Conservation (phyloP, 1,140 invertebrate species). For the Drosophila punjabiensis region DNA sequence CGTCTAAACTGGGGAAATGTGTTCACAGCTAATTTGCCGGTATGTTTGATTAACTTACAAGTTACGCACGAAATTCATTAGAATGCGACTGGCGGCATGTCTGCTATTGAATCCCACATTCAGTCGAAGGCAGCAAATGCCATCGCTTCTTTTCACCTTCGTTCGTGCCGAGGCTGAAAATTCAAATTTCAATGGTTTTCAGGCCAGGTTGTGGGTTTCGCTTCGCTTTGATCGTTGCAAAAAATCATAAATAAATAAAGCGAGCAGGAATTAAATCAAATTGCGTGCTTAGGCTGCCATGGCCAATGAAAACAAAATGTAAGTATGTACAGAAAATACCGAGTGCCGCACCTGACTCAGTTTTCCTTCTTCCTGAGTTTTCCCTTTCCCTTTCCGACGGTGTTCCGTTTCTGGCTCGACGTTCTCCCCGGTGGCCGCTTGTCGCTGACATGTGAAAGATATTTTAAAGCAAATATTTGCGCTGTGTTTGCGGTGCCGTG, state of each 20-base stretch:
- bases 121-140: conserved; percentile 1
- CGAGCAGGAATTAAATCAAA: conserved; percentile 68
- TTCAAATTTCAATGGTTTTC: conserved; percentile 46
- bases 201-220: conserved; percentile 33
- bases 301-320: conserved; percentile 17
- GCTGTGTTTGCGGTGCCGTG: conserved; percentile 47
- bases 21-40: conserved; percentile 3
- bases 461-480: conserved; percentile 72
- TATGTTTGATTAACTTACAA: conserved; percentile 10
- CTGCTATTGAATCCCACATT: not conserved
- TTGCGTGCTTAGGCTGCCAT: conserved; percentile 54
- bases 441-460: conserved; percentile 68
- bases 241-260: conserved; percentile 67
- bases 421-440: conserved; percentile 56
- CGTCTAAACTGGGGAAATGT: conserved; percentile 2
- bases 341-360: conserved; percentile 45
- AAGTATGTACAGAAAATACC: conserved; percentile 40
- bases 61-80: conserved; percentile 29
- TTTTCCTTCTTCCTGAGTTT: conserved; percentile 29
- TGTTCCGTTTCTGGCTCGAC: conserved; percentile 13
- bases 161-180: conserved; percentile 2
- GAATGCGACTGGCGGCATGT: not conserved
- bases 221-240: conserved; percentile 54
- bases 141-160: conserved; percentile 7
- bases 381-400: not conserved